A percentile compares a stretch with the other conserved stretches of the same genome.
Evolutionary conservation across 2,888 invertebrate species (phyloP).

Genomic region (Caradrina kadenii): DNA sequence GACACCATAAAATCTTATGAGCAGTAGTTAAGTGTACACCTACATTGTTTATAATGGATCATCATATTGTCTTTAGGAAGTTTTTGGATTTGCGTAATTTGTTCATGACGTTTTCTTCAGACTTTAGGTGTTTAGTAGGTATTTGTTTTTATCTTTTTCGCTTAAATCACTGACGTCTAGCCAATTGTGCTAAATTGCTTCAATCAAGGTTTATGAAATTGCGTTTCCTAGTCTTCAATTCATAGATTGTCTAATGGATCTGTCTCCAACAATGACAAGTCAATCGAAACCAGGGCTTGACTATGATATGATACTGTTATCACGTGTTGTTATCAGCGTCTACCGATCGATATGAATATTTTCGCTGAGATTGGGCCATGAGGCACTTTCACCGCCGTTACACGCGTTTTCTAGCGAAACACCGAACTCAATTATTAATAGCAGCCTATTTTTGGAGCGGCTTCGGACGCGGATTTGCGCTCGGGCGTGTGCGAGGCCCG

Average conservation of each 20-base stretch:
- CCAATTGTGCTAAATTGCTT: conserved; percentile 58
- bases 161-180: conserved; percentile 43
- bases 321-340: conserved; percentile 82
- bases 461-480: conserved; percentile 89
- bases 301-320: conserved; percentile 77
- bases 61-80: conserved; percentile 7
- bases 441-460: conserved; percentile 90
- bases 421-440: conserved; percentile 91
- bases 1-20: conserved; percentile 35
- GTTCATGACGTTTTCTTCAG: conserved; percentile 6
- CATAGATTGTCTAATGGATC: conserved; percentile 76
- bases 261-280: conserved; percentile 77
- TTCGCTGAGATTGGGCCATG: conserved; percentile 85
- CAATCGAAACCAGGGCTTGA: conserved; percentile 70
- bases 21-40: background rate
- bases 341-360: conserved; percentile 88
- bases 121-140: background rate
- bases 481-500: conserved; percentile 90
- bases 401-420: conserved; percentile 91
- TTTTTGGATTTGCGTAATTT: conserved; percentile 15
- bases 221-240: conserved; percentile 69
- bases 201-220: conserved; percentile 56
- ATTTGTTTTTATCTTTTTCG: background rate
- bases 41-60: conserved; percentile 45
- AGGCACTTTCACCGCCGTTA: conserved; percentile 93